Percentiles rank a stretch among this genome's conserved stretches.
These are phyloP conservation scores for Entomobrya multifasciata DNA, from an alignment of 2,888 invertebrate species.

Conservation along the genomic window DNA sequence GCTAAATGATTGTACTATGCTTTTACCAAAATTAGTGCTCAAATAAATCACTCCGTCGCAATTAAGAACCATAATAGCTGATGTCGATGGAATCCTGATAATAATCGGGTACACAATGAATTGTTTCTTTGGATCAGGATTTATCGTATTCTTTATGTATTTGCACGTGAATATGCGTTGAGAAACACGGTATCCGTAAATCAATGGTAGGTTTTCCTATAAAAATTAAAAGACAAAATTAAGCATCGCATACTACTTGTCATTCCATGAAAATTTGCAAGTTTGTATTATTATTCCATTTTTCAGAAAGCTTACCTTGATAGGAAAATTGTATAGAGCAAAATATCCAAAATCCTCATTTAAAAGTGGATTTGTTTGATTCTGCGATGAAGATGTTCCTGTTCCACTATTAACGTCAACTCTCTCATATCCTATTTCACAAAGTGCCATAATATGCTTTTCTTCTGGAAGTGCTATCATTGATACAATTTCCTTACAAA, in stretches of 20 bases:
- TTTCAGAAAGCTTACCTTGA: conserved; percentile 32
- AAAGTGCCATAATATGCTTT: conserved; percentile 32
- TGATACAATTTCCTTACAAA: conserved; percentile 48
- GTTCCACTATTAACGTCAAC: neutral
- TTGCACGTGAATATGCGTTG: conserved; percentile 66
- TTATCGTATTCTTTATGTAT: conserved; percentile 25
- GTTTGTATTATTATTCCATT: too few species aligned
- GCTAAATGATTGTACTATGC: too few species aligned
- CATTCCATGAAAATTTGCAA: too few species aligned
- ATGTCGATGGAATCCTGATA: conserved; percentile 19
- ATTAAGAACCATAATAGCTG: conserved; percentile 56
- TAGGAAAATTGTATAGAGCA: conserved; percentile 37
- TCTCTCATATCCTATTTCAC: conserved; percentile 33
- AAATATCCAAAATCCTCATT: conserved; percentile 2
- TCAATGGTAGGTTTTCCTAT: conserved; percentile 44
- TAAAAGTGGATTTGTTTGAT: too few species aligned
- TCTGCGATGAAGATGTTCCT: neutral
- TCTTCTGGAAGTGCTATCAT: conserved; percentile 43
- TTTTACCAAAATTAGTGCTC: conserved; percentile 67
- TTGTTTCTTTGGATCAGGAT: conserved; percentile 11
- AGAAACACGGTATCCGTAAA: conserved; percentile 45
- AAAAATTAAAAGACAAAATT: neutral
- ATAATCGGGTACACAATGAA: conserved; percentile 38
- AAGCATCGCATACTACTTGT: neutral
- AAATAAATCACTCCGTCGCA: conserved; percentile 59